Percentiles rank a stretch among this genome's conserved stretches.
Evolutionary conservation across 2,888 invertebrate genomes (phyloP).

Genomic region (Chironomus riparius): DNA sequence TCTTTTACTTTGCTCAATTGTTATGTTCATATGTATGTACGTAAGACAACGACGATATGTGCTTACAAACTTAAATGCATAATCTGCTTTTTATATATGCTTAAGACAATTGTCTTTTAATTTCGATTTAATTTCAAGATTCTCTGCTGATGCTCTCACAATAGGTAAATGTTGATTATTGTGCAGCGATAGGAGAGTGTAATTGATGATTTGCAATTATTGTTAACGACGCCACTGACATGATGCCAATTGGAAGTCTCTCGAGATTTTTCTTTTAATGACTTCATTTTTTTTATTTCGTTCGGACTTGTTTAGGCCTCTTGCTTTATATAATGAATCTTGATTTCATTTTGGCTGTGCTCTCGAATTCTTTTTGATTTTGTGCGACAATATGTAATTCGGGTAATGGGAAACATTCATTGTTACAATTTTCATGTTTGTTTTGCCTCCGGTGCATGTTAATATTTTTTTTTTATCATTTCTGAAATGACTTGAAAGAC

Average conservation of each 20-base stretch:
- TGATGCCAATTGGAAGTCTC: background rate
- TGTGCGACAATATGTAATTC: background rate
- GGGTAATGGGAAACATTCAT: too few relatives aligned
- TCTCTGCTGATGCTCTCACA: background rate
- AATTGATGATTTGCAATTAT: slow-evolving; percentile 6
- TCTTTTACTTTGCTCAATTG: too few relatives aligned
- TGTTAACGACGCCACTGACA: background rate
- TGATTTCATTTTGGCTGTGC: background rate
- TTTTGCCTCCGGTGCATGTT: too few relatives aligned
- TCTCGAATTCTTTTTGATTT: background rate
- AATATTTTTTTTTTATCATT: too few relatives aligned
- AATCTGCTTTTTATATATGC: background rate
- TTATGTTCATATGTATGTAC: too few relatives aligned
- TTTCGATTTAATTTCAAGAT: slow-evolving; percentile 1
- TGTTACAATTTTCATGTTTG: too few relatives aligned
- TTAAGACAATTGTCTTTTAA: slow-evolving; percentile 17
- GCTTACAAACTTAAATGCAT: background rate
- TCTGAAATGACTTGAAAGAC: too few relatives aligned
- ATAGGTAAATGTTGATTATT: background rate
- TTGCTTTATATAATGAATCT: background rate
- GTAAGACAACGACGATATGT: too few relatives aligned
- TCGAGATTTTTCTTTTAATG: background rate
- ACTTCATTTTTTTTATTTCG: background rate
- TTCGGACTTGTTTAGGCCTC: background rate
- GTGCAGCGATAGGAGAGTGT: background rate